Evolutionary conservation across 2,888 invertebrate species (phyloP), one percentile per base, ranked within the genome.

Genomic region (Drosophila yooni): DNA sequence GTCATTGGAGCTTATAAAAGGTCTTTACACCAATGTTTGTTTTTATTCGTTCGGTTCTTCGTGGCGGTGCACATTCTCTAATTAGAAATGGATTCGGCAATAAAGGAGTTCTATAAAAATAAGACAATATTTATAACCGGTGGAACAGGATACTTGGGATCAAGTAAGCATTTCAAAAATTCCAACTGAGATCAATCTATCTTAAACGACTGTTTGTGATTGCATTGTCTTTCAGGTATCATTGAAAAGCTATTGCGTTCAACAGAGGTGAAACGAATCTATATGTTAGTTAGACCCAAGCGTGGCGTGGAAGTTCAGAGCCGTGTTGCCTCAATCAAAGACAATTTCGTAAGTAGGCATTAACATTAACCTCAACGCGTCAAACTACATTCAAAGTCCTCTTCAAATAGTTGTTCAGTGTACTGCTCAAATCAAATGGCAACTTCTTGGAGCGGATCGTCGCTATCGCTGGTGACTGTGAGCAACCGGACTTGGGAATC

Each of bases 71-170:
- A n/a, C 6, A 51, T 31, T 31, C n/a, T 29, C 1, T 33, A 33
- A 51, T 6, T 11, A 4, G 18, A 51, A 51, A 51, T 51, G 51
- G 51, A 51, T 29, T 51, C 31, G 8, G n/a, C 31, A 31, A 51
- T 51, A n/a, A 31, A 27, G n/a, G 31, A 31, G 5, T 51, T 51
- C n/a, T 51, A 51, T 51, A 31, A 51, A 31, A 51, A 51, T 6
- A 51, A 33, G 31, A 51, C 51, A n/a, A n/a, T 51, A 31, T 33
- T 31, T 27, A 21, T 51, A 21, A 51, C 51, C 3, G 51, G 51
- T 18, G 51, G 51, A 18, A 51, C 51, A 51, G 51, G 51, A 51
- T 51, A 13, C 11, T n/a, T 51, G 31, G 51, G 51, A 51, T n/a
- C 51, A 31, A 2, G 51, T 51, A 51, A 51, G 31, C 31, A 51